A percentile compares a stretch with the other conserved stretches of the same genome.
Conservation (phyloP, 2,797 vertebrate genomes). For the Bufotes viridis region DNA sequence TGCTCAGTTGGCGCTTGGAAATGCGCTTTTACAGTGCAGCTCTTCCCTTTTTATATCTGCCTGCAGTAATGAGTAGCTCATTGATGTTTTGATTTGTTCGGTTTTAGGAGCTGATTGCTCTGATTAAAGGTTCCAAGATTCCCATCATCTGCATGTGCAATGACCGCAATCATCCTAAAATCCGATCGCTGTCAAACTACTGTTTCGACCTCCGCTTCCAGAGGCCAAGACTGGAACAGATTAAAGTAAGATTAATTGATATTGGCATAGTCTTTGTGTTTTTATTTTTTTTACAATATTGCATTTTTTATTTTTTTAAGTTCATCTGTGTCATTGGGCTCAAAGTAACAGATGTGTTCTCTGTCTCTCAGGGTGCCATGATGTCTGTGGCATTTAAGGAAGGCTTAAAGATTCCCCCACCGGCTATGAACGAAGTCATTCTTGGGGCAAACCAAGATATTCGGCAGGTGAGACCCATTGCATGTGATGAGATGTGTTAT, state of each 20-base stretch:
- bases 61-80: not conserved
- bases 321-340: not conserved
- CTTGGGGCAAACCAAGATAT: slow-evolving; percentile 96
- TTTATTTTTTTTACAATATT: not conserved
- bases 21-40: too few species aligned
- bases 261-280: not conserved
- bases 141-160: slow-evolving; percentile 99
- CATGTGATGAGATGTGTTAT: not conserved
- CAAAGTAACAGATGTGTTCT: slow-evolving; percentile 19
- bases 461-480: slow-evolving; percentile 83
- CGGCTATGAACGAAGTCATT: slow-evolving; percentile 96
- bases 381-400: slow-evolving; percentile 97
- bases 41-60: not conserved
- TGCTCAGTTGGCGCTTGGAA: too few species aligned
- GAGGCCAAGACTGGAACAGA: slow-evolving; percentile 93
- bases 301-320: not conserved
- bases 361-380: slow-evolving; percentile 87
- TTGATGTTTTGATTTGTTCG: not conserved
- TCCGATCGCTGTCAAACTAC: slow-evolving; percentile 92
- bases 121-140: slow-evolving; percentile 91
- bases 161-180: slow-evolving; percentile 96
- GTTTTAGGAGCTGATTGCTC: slow-evolving; percentile 87
- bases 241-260: slow-evolving; percentile 83
- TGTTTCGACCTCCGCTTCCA: slow-evolving; percentile 96
- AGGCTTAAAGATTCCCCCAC: slow-evolving; percentile 91